A percentile compares a stretch with the other conserved stretches of the same genome.
phyloP scores from a whole-genome alignment of 2,888 invertebrate species.

The Meghimatium bilineatum region DNA sequence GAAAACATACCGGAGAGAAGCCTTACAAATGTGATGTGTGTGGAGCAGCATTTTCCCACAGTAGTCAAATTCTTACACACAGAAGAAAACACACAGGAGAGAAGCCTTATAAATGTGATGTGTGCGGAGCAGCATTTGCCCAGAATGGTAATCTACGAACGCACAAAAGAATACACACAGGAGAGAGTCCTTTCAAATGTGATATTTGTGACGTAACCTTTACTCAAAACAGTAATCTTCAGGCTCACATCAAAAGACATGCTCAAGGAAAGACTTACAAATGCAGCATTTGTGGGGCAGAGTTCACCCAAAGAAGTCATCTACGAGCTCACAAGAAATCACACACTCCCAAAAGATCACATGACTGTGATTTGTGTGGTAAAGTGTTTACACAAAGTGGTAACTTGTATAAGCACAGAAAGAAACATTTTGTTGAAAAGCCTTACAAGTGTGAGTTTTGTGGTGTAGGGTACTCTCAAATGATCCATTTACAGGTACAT shows the following conservation, averaged over 20 bases:
- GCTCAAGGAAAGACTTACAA: conserved; percentile 41
- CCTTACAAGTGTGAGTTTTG: conserved; percentile 44
- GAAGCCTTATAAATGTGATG: conserved; percentile 43
- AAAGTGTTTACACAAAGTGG: conserved; percentile 13
- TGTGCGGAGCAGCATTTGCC: conserved; percentile 3
- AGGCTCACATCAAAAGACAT: conserved; percentile 41
- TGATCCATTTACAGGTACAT: conserved; percentile 42
- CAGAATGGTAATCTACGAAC: conserved; percentile 38
- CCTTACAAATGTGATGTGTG: conserved; percentile 40
- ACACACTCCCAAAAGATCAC: conserved; percentile 47
- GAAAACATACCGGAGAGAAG: conserved; percentile 35
- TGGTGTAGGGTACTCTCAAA: conserved; percentile 35
- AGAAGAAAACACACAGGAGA: conserved; percentile 50
- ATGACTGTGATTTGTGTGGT: conserved; percentile 27
- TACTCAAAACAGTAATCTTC: conserved; percentile 1
- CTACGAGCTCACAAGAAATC: conserved; percentile 47
- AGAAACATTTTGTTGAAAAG: conserved; percentile 16
- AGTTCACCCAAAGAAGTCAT: conserved; percentile 14
- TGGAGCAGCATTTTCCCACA: conserved; percentile 12
- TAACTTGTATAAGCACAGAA: neutral
- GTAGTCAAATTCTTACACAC: conserved; percentile 47
- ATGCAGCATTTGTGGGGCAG: conserved; percentile 19
- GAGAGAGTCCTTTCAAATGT: conserved; percentile 19
- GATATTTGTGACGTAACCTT: conserved; percentile 15
- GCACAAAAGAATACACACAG: conserved; percentile 34